Evolutionary conservation across 2,888 invertebrate species (phyloP).

Genomic region (Standfussiana lucernea): DNA sequence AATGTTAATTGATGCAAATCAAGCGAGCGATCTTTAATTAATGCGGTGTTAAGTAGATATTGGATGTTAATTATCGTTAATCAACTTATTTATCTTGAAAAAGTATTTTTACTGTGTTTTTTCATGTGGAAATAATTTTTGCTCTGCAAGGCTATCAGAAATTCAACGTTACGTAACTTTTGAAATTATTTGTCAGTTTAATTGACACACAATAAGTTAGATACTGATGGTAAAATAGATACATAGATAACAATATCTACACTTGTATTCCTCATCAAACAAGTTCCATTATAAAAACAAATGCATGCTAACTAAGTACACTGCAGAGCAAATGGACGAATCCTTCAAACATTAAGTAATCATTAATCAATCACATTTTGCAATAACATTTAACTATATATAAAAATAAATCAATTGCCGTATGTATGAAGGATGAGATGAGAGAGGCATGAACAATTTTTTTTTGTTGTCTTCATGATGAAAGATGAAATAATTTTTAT

Average conservation of each 20-base stretch:
- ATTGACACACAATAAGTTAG: neutral
- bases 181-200: neutral
- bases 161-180: neutral
- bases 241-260: neutral
- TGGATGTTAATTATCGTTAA: constrained; percentile 63
- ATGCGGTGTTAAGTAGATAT: constrained; percentile 39
- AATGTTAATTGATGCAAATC: constrained; percentile 53
- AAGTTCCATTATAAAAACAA: neutral
- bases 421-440: too few relatives aligned
- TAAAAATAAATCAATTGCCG: too few relatives aligned
- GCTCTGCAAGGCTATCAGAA: neutral
- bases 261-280: neutral
- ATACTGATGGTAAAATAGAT: neutral
- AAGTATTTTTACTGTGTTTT: constrained; percentile 14
- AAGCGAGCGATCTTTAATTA: constrained; percentile 46
- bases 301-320: neutral
- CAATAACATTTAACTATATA: neutral
- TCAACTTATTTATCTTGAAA: constrained; percentile 9
- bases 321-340: neutral
- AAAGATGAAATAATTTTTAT: too few relatives aligned
- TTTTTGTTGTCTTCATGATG: too few relatives aligned
- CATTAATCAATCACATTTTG: too few relatives aligned
- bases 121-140: constrained; percentile 1
- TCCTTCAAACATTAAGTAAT: too few relatives aligned
- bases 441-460: too few relatives aligned